phyloP scores from a whole-genome alignment of 2,888 invertebrate species.

The Eilema griseolum region DNA sequence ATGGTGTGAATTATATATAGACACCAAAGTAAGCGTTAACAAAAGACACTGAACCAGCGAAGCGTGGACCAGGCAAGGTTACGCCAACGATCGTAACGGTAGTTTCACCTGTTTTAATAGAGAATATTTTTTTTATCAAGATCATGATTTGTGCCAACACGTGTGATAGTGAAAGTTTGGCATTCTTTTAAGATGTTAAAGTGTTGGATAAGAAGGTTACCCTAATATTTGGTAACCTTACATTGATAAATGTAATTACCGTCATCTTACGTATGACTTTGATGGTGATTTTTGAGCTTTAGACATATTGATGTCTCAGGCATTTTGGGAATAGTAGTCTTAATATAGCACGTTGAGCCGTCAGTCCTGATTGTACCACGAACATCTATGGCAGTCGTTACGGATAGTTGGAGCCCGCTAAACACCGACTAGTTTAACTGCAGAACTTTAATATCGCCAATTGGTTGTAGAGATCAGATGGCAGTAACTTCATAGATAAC shows the following conservation, averaged over 20 bases:
- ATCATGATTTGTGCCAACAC: constrained; percentile 57
- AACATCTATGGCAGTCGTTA: too few species aligned
- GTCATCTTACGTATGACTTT: background rate
- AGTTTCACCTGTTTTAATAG: constrained; percentile 65
- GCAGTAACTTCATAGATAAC: too few species aligned
- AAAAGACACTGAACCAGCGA: constrained; percentile 61
- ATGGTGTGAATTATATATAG: constrained; percentile 55
- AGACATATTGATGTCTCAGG: too few species aligned
- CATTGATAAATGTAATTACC: background rate
- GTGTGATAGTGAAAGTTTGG: constrained; percentile 70
- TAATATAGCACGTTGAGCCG: too few species aligned
- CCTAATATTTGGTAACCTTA: background rate
- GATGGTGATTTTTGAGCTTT: background rate
- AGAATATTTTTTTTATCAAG: constrained; percentile 55
- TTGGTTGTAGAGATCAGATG: too few species aligned
- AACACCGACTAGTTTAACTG: too few species aligned
- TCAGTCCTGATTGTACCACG: too few species aligned
- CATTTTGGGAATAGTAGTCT: too few species aligned
- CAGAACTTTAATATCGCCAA: too few species aligned
- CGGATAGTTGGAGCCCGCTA: too few species aligned
- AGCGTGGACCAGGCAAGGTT: constrained; percentile 71
- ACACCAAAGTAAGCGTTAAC: constrained; percentile 59
- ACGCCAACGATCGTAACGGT: constrained; percentile 55
- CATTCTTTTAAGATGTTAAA: constrained; percentile 20
- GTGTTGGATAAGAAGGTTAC: constrained; percentile 15